Evolutionary conservation across 2,888 invertebrate genomes (phyloP), one percentile per base, ranked within the genome.

Genomic region (Slavum lentiscoides): DNA sequence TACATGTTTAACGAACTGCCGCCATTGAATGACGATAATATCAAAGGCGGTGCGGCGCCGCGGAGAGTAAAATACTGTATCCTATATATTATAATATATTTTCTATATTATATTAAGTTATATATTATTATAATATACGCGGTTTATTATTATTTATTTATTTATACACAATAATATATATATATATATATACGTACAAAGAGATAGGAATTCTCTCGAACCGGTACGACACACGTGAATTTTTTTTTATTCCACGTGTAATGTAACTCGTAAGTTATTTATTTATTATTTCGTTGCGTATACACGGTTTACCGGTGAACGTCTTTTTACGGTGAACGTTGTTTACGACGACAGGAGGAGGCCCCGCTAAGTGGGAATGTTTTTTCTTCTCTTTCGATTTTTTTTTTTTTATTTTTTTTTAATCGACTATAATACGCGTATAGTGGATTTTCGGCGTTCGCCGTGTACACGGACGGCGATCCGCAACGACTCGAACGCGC

Each of bases 1-100:
- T 64, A 39, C 70, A 80, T 64, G 77, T 70, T 39, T 80, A 80
- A 64, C 77, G 70, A 80, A 77, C 77, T 69, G 61, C 76, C 21
- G 61, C 76, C 21, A 70, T 55, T 80, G 64, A 64, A 11, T 21
- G 21, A 21, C 6, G 3, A 49, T 49, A 21, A 64, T 72, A 19
- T 80, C 55, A 39, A 30, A 23, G 64, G 37, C 21, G 37, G 49
- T n/a, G 15, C 55, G 19, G 30, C 30, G 30, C 30, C 43, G 43
- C 55, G 15, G 49, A 62, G 62, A 74, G 66, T 66, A 64, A 66
- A 66, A 66, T 21, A n/a, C n/a, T n/a, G n/a, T n/a, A n/a, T n/a
- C n/a, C n/a, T n/a, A n/a, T n/a, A n/a, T n/a, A n/a, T n/a, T n/a
- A 30, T 30, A 30, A 2, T 30, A 30, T 30, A 30, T 30, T 30